Evolutionary conservation across 2,888 invertebrate genomes (phyloP).

Genomic region (Acanthopleura granulata): DNA sequence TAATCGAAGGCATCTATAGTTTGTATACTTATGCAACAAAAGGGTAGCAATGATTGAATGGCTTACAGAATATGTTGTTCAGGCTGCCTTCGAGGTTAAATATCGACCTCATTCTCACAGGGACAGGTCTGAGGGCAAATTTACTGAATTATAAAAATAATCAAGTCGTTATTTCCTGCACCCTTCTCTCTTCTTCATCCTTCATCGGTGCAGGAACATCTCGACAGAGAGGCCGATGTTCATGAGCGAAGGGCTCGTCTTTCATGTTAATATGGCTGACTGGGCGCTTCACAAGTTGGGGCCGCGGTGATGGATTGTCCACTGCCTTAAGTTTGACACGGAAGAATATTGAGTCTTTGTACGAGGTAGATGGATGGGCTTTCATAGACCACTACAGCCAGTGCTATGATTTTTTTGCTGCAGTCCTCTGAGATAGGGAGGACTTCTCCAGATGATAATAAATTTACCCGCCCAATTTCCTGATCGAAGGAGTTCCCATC

Average conservation of each 20-base stretch:
- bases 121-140: background rate
- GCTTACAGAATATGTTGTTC: too few species aligned
- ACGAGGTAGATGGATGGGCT: slow-evolving; percentile 5
- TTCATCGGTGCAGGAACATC: slow-evolving; percentile 2
- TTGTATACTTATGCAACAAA: too few species aligned
- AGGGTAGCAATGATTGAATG: too few species aligned
- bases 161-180: background rate
- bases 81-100: background rate
- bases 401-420: background rate
- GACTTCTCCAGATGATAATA: background rate
- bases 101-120: background rate
- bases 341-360: slow-evolving; percentile 3
- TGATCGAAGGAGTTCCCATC: background rate
- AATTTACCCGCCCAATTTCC: slow-evolving; percentile 3
- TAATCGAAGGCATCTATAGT: too few species aligned
- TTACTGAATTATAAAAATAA: background rate
- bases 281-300: background rate
- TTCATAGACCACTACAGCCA: background rate
- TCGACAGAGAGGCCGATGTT: background rate
- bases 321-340: background rate
- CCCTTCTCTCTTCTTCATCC: slow-evolving; percentile 2
- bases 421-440: too few species aligned
- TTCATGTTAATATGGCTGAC: background rate
- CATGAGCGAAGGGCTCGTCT: too few species aligned
- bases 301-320: background rate